Percentiles rank a stretch among this genome's conserved stretches.
phyloP scores from a whole-genome alignment of 2,888 invertebrate species.

The Ischnura elegans region DNA sequence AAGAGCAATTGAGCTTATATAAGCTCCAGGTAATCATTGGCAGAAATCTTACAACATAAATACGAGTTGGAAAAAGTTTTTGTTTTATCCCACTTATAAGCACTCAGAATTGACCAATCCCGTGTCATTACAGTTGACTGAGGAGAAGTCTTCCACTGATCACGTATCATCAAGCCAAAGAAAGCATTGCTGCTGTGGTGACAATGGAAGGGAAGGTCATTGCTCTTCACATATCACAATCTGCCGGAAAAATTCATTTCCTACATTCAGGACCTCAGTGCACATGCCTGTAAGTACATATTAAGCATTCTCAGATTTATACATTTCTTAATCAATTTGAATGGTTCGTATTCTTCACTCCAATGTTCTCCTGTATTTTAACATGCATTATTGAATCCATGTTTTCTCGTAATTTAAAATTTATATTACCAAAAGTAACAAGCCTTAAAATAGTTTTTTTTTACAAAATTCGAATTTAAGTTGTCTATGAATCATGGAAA shows the following conservation, averaged over 20 bases:
- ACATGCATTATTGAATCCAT: too few relatives aligned
- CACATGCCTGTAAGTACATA: slow-evolving; percentile 70
- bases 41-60: background rate
- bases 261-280: slow-evolving; percentile 71
- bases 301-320: background rate
- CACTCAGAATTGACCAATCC: background rate
- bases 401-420: too few relatives aligned
- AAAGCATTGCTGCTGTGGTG: background rate
- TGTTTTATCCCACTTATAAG: background rate
- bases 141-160: slow-evolving; percentile 41
- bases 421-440: too few relatives aligned
- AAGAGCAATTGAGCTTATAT: slow-evolving; percentile 71
- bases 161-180: background rate
- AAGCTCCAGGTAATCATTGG: slow-evolving; percentile 65
- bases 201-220: slow-evolving; percentile 50
- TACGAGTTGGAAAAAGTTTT: background rate
- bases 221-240: slow-evolving; percentile 49
- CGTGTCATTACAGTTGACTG: background rate
- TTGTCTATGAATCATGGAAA: too few relatives aligned
- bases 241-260: slow-evolving; percentile 67
- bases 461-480: too few relatives aligned
- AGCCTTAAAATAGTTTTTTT: too few relatives aligned
- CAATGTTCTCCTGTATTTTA: too few relatives aligned
- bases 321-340: too few relatives aligned
- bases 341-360: too few relatives aligned